These are phyloP conservation scores for Eretmocerus hayati DNA, from an alignment of 2,888 invertebrate genomes.

Conservation along the genomic window DNA sequence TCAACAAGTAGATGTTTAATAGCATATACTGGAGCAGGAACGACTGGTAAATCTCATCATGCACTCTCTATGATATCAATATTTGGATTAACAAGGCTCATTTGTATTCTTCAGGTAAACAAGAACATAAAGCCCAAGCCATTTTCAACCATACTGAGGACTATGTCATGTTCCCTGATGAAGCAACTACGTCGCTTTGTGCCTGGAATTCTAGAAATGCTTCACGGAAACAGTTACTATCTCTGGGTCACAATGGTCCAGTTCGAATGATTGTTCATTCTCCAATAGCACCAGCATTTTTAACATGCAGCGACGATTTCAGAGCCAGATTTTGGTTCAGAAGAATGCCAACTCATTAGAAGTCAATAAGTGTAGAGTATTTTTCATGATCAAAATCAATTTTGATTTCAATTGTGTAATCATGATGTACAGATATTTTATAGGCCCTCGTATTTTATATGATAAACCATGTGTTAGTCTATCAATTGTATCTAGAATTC, in stretches of 20 bases:
- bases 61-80: neutral
- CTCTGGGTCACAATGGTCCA: constrained; percentile 91
- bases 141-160: constrained; percentile 99
- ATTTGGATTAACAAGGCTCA: neutral
- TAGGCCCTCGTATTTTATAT: too few species aligned
- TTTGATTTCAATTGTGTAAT: too few species aligned
- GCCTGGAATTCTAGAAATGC: constrained; percentile 98
- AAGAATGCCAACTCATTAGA: constrained; percentile 64
- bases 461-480: too few species aligned
- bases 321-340: constrained; percentile 96
- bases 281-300: constrained; percentile 89
- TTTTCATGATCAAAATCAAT: neutral
- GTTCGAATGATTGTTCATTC: constrained; percentile 92
- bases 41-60: constrained; percentile 55
- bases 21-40: constrained; percentile 93
- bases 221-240: constrained; percentile 84
- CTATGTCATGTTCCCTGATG: constrained; percentile 96
- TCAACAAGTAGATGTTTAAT: constrained; percentile 95
- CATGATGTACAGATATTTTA: too few species aligned
- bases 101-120: constrained; percentile 60
- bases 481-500: too few species aligned
- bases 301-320: constrained; percentile 97
- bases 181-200: constrained; percentile 94
- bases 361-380: neutral
- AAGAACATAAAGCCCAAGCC: constrained; percentile 88